Base-by-base conservation (phyloP, 1,140 invertebrate species). In the Mercenaria mercenaria region DNA sequence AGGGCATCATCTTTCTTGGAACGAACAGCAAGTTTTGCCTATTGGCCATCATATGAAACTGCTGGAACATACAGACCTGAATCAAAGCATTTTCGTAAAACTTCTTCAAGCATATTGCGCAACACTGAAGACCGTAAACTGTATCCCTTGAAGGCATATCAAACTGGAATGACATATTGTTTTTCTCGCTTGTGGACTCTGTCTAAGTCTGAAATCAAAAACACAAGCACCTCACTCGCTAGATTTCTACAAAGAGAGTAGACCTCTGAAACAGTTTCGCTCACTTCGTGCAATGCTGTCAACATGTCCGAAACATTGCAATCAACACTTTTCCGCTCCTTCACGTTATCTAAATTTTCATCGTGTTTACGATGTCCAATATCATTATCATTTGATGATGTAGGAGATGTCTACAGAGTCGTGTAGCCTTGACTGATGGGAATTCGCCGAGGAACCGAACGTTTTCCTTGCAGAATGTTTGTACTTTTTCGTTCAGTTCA, bases 1-100 rank as follows among this genome's bases (percentile, higher is more conserved):
- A 91, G 47, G 32, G 91, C 77, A 8, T 52, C 8, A 0, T 83
- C 69, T 34, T 72, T 18, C 43, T 20, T 13, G 29, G 77, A 61
- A 1, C 80, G 34, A 1, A 91, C 84, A 26, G 56, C 39, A 1
- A 90, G 0, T 0, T 29, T 67, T 74, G 50, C 52, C 88, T 88
- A 85, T 50, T 90, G 88, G 0, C 91, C 88, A 69, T 91, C 88
- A 83, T 90, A 91, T 6, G 77, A 83, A 43, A 59, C 59, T 37
- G 76, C 79, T 10, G 88, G 88, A 0, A 85, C 64, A 84, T 90
- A 80, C 1, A 90, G 15, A 32, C 84, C 91, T 39, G 0, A n/a
- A 8, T 52, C 67, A 52, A n/a, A 37, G 41, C 88, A 91, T 32
- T 76, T 29, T 18, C 29, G 0, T 1, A 83, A 43, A 18, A 88